Conservation (phyloP, 2,797 vertebrate genomes). For the Hemibagrus guttatus region DNA sequence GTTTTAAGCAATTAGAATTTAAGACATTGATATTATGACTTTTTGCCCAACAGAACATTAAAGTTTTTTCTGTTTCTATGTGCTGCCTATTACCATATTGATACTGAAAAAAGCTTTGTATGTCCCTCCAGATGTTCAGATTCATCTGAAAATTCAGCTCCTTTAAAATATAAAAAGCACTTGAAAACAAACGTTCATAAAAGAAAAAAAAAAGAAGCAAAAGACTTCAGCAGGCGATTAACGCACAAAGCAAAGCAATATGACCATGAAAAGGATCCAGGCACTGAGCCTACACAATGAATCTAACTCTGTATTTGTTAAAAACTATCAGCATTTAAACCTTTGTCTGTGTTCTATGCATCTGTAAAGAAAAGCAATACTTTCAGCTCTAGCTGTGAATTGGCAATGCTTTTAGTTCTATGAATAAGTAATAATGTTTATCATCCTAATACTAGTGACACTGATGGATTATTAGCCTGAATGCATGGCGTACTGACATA, state of each 20-base stretch:
- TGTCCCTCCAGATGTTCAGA: neutral
- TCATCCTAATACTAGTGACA: neutral
- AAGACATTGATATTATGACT: neutral
- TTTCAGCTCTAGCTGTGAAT: neutral
- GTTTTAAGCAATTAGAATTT: neutral
- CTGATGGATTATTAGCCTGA: neutral
- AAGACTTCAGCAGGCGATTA: neutral
- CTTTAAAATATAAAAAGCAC: neutral
- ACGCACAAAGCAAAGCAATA: neutral
- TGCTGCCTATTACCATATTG: neutral
- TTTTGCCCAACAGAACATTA: neutral
- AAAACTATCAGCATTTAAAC: neutral
- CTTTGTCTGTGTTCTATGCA: neutral
- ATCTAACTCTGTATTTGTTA: neutral
- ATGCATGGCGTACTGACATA: neutral
- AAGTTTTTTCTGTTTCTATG: neutral
- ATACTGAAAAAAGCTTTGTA: neutral
- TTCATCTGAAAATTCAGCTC: neutral
- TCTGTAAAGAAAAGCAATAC: neutral
- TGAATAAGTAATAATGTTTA: constrained; percentile 4
- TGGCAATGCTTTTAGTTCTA: neutral
- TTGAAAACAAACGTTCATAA: neutral
- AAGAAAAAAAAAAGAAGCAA: neutral
- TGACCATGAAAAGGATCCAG: neutral
- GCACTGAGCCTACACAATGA: neutral